phyloP scores from a whole-genome alignment of 2,888 invertebrate species.

The Nematopogon swammerdamellus region DNA sequence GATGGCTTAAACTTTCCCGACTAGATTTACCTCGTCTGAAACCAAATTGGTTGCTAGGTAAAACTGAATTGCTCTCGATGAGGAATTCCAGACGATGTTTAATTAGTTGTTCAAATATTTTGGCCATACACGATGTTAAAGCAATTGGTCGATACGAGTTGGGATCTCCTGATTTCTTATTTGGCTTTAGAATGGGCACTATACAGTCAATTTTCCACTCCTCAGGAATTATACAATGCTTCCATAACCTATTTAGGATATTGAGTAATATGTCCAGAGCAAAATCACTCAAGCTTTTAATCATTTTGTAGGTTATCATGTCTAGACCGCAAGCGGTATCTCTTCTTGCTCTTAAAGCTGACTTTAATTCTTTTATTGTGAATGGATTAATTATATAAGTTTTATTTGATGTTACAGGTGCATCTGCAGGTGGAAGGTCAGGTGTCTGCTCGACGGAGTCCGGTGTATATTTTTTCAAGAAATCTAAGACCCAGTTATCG shows the following conservation, averaged over 20 bases:
- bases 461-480: background rate
- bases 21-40: constrained; percentile 4
- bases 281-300: background rate
- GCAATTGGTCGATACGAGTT: constrained; percentile 7
- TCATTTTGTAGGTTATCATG: background rate
- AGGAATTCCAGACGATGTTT: constrained; percentile 6
- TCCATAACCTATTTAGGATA: background rate
- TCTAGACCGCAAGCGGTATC: constrained; percentile 1
- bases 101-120: constrained; percentile 6
- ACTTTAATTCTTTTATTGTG: background rate
- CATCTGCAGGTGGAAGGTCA: background rate
- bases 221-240: background rate
- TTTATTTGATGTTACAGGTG: background rate
- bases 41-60: constrained; percentile 9
- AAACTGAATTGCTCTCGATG: constrained; percentile 6
- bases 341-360: background rate
- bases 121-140: constrained; percentile 6
- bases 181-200: constrained; percentile 7
- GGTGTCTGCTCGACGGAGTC: background rate
- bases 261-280: background rate
- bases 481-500: background rate
- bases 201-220: constrained; percentile 3
- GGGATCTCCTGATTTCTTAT: constrained; percentile 1
- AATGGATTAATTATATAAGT: background rate
- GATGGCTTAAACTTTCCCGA: constrained; percentile 2